These are phyloP conservation scores for Sturnira hondurensis DNA, from an alignment of 2,113 vertebrate species.

Conservation along the genomic window DNA sequence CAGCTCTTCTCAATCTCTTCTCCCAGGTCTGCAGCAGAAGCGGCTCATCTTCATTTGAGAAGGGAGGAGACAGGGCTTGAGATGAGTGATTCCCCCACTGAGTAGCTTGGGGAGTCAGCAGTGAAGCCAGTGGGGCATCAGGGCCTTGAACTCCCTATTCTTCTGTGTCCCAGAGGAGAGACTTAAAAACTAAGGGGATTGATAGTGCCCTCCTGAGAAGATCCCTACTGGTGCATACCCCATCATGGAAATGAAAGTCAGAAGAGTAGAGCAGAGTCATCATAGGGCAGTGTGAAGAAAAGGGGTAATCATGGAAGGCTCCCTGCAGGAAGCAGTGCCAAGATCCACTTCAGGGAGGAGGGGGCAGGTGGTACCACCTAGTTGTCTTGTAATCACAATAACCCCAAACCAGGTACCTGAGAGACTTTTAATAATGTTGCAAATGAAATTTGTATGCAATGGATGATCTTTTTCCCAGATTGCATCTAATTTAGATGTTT, in stretches of 20 bases:
- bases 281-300: not conserved
- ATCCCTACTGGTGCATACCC: not conserved
- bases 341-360: not conserved
- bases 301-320: not conserved
- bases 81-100: accelerated
- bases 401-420: not conserved
- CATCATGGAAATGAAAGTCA: not conserved
- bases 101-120: not conserved
- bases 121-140: accelerated
- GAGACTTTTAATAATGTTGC: not conserved
- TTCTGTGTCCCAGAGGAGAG: not conserved
- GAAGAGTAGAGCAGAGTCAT: not conserved
- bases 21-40: not conserved
- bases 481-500: not conserved
- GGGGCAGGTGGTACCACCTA: not conserved
- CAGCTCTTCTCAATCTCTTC: not conserved
- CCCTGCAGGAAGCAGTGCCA: not conserved
- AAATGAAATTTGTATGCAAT: not conserved
- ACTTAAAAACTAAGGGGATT: not conserved
- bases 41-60: not conserved
- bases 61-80: not conserved
- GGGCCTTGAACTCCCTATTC: not conserved
- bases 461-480: not conserved
- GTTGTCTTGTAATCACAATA: not conserved
- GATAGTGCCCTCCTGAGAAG: not conserved